Conservation (phyloP, 1,140 invertebrate species). For the Batillaria attramentaria region DNA sequence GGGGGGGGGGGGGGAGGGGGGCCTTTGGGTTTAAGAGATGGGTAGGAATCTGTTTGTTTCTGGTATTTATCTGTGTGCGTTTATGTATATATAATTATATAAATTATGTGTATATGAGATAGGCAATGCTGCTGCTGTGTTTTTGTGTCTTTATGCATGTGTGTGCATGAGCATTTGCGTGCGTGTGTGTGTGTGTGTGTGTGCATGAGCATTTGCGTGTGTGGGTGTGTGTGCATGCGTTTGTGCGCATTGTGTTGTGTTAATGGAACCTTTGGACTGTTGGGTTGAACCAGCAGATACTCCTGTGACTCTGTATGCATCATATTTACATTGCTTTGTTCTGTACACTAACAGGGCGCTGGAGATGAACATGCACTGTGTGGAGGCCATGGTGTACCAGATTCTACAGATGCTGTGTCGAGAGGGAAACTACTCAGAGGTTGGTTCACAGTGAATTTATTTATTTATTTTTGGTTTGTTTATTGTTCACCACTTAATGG, state of each 20-base stretch:
- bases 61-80: too few species aligned
- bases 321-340: too few species aligned
- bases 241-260: neutral
- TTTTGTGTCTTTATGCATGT: too few species aligned
- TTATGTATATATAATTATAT: too few species aligned
- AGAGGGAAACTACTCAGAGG: slow-evolving; percentile 83
- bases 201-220: neutral
- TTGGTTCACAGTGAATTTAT: too few species aligned
- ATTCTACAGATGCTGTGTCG: slow-evolving; percentile 83
- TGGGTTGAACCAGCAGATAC: too few species aligned
- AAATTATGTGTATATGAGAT: too few species aligned
- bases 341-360: slow-evolving; percentile 76
- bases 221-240: neutral
- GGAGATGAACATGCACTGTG: slow-evolving; percentile 80
- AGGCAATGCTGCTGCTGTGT: too few species aligned
- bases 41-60: too few species aligned
- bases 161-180: neutral
- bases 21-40: too few species aligned
- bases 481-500: slow-evolving; percentile 13
- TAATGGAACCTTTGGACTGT: too few species aligned
- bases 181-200: slow-evolving; percentile 6
- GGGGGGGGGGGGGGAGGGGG: neutral
- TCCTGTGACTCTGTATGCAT: too few species aligned
- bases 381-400: slow-evolving; percentile 83
- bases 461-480: neutral